phyloP scores from a whole-genome alignment of 2,888 invertebrate genomes.

The Allolobophora icterica region DNA sequence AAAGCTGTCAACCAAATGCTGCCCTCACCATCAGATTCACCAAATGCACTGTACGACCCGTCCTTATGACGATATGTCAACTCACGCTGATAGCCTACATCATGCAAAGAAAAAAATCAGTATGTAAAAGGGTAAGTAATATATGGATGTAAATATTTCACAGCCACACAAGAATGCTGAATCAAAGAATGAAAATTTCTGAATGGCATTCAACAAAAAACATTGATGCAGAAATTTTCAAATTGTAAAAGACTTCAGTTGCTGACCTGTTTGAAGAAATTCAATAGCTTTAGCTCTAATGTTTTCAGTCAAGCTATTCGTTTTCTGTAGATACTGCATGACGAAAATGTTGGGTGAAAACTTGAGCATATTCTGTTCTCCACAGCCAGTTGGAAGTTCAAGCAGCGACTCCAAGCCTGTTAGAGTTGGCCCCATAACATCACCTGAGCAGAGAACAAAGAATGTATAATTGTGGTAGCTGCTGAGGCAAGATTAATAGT shows the following conservation, averaged over 20 bases:
- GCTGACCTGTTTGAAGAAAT: slow-evolving; percentile 70
- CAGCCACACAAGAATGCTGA: neutral
- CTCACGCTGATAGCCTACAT: slow-evolving; percentile 82
- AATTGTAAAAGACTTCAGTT: neutral
- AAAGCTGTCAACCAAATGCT: slow-evolving; percentile 75
- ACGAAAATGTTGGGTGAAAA: slow-evolving; percentile 79
- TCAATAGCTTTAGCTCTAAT: slow-evolving; percentile 69
- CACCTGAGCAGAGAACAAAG: slow-evolving; percentile 53
- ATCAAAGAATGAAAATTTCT: too few relatives aligned
- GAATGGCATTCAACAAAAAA: neutral
- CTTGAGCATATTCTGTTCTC: slow-evolving; percentile 82
- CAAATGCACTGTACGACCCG: slow-evolving; percentile 63
- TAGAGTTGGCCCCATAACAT: slow-evolving; percentile 65
- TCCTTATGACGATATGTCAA: slow-evolving; percentile 77
- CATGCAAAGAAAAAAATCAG: neutral
- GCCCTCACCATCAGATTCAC: slow-evolving; percentile 53
- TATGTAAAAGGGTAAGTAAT: neutral
- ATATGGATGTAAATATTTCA: too few relatives aligned
- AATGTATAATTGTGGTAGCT: neutral
- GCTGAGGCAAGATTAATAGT: too few relatives aligned
- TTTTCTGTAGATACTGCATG: slow-evolving; percentile 71
- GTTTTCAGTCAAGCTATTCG: slow-evolving; percentile 69
- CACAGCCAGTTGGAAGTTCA: slow-evolving; percentile 77
- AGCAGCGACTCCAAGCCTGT: slow-evolving; percentile 72
- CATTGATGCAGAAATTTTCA: neutral